These are phyloP conservation scores for Machimus rusticus DNA, from an alignment of 2,888 invertebrate species.

Conservation along the genomic window DNA sequence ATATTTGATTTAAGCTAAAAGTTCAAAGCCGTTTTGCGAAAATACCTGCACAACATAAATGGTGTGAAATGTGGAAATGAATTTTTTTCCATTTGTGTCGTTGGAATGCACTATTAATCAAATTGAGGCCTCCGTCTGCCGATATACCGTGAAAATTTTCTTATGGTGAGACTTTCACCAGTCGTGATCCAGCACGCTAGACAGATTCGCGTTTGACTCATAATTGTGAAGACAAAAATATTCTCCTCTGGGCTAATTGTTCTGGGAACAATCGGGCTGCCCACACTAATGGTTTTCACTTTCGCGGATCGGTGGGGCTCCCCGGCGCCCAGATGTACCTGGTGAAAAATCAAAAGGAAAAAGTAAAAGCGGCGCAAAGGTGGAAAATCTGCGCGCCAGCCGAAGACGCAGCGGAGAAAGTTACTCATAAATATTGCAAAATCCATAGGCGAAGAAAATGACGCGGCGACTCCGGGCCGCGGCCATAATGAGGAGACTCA, in stretches of 20 bases:
- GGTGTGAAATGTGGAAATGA: neutral
- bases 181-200: neutral
- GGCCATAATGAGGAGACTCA: neutral
- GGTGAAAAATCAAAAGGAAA: neutral
- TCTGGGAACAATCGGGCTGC: neutral
- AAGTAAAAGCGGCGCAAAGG: neutral
- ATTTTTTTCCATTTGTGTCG: neutral
- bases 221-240: neutral
- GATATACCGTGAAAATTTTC: neutral
- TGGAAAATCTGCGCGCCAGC: neutral
- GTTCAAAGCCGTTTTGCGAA: neutral
- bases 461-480: neutral
- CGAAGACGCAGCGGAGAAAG: neutral
- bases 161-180: neutral
- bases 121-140: neutral
- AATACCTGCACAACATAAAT: neutral
- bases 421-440: conserved; percentile 18
- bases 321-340: neutral
- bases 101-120: neutral
- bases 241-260: neutral
- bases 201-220: neutral
- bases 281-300: conserved; percentile 1
- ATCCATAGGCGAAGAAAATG: conserved; percentile 6
- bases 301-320: neutral
- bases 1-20: neutral